phyloP scores from a whole-genome alignment of 2,797 vertebrate species.

The Poeciliopsis paucimaculata region DNA sequence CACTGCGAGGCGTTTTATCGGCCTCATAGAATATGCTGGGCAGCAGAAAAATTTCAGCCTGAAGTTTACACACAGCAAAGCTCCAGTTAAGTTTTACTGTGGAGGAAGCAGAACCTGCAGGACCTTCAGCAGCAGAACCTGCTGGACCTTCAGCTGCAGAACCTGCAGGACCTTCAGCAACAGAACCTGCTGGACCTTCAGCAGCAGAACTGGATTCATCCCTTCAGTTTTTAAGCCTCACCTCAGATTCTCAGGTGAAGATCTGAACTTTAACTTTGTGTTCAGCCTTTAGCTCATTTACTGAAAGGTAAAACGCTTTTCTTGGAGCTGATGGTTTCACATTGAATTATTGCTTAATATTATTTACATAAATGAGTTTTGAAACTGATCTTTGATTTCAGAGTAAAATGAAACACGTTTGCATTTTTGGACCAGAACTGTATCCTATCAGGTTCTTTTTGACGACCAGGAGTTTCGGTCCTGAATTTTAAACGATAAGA shows the following conservation, averaged over 20 bases:
- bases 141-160: no score
- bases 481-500: neutral
- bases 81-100: neutral
- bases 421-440: no score
- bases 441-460: neutral
- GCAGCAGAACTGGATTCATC: neutral
- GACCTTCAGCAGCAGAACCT: no score
- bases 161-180: no score
- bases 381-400: no score
- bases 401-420: no score
- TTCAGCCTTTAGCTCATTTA: neutral
- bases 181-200: no score
- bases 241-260: neutral
- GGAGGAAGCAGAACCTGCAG: neutral
- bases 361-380: no score
- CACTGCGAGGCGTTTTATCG: slow-evolving; percentile 19
- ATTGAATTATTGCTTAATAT: no score
- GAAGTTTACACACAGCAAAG: slow-evolving; percentile 2
- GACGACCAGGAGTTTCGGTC: neutral
- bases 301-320: neutral
- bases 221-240: no score
- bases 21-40: slow-evolving; percentile 20
- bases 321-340: neutral
- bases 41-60: neutral
- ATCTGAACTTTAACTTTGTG: neutral